A percentile compares a stretch with the other conserved stretches of the same genome.
These are phyloP conservation scores for Anastrepha obliqua DNA, from an alignment of 1,140 invertebrate genomes.

Conservation along the genomic window DNA sequence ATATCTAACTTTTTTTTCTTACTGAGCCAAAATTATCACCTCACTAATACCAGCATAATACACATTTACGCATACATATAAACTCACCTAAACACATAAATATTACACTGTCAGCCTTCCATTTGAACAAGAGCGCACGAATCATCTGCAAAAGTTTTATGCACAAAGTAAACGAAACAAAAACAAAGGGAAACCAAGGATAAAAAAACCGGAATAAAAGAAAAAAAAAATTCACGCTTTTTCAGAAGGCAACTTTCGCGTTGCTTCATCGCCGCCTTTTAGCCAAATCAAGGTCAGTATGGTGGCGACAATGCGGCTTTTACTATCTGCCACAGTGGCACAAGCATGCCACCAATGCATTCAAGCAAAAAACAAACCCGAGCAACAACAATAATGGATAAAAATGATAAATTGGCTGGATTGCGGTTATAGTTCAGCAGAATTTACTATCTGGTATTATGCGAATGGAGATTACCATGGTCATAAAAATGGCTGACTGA, in stretches of 20 bases:
- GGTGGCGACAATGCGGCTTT: conserved; percentile 25
- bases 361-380: neutral
- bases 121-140: neutral
- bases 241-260: neutral
- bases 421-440: neutral
- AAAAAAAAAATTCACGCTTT: neutral
- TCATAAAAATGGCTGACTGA: neutral
- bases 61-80: neutral
- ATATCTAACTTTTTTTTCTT: neutral
- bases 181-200: neutral
- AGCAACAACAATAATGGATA: neutral
- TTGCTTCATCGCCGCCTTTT: conserved; percentile 4
- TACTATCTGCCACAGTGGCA: neutral
- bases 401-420: conserved; percentile 31
- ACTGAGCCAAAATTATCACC: neutral
- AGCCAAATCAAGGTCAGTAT: conserved; percentile 33
- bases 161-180: neutral
- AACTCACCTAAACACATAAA: neutral
- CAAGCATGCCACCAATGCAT: neutral
- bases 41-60: neutral
- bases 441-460: neutral
- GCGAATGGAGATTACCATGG: neutral
- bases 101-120: neutral
- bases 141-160: conserved; percentile 26
- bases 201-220: neutral